These are phyloP conservation scores for Platycheirus albimanus DNA, from an alignment of 2,888 invertebrate genomes.

Conservation along the genomic window DNA sequence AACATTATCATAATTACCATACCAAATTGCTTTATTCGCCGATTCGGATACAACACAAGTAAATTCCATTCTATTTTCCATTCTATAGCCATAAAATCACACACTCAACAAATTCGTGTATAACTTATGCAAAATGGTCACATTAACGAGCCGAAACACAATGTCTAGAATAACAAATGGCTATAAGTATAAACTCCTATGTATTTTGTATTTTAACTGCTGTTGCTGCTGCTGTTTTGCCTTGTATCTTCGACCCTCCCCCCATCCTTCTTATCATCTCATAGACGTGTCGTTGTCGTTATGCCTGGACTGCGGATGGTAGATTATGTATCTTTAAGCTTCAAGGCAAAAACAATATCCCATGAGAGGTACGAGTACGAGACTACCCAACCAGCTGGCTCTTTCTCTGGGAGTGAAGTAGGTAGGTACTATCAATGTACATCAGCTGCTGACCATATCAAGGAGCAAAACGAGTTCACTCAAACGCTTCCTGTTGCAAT, in stretches of 20 bases:
- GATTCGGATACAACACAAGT: neutral
- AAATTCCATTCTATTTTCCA: neutral
- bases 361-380: too few species aligned
- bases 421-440: neutral
- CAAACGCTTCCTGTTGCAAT: slow-evolving; percentile 5
- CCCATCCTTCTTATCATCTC: too few species aligned
- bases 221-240: neutral
- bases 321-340: too few species aligned
- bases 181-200: neutral
- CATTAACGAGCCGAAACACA: neutral
- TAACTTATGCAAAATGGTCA: neutral
- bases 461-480: neutral
- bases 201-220: neutral
- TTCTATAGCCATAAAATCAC: neutral
- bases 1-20: neutral
- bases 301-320: too few species aligned
- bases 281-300: neutral
- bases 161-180: slow-evolving; percentile 11
- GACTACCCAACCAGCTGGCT: too few species aligned
- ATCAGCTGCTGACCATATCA: too few species aligned
- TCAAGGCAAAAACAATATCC: too few species aligned
- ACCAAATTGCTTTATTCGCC: neutral
- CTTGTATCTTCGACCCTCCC: neutral
- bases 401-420: too few species aligned
- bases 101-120: neutral